These are phyloP conservation scores for Leptopilina drosophilae DNA, from an alignment of 2,888 invertebrate genomes.

Conservation along the genomic window DNA sequence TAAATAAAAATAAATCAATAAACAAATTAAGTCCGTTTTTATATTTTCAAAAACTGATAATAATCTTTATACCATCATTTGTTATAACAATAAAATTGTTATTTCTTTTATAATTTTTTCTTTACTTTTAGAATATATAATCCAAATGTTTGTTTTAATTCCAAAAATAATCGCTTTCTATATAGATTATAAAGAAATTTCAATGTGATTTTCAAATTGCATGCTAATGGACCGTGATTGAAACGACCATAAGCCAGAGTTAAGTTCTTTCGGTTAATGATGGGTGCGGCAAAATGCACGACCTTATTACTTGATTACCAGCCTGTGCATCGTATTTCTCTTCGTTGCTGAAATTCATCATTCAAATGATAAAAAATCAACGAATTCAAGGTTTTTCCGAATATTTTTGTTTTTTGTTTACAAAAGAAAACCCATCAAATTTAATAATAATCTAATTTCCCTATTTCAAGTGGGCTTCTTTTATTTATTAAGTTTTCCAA, in stretches of 20 bases:
- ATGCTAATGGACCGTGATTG: constrained; percentile 70
- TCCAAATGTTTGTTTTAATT: constrained; percentile 48
- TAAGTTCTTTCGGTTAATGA: constrained; percentile 54
- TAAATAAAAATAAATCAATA: no score
- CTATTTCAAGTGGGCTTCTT: no score
- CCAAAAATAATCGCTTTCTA: constrained; percentile 59
- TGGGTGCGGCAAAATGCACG: constrained; percentile 67
- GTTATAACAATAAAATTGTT: no score
- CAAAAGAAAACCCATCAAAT: no score
- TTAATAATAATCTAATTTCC: no score
- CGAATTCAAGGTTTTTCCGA: not conserved
- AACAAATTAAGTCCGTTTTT: no score
- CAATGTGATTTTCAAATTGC: constrained; percentile 71
- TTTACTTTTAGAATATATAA: not conserved
- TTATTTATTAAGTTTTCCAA: no score
- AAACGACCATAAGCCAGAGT: constrained; percentile 54
- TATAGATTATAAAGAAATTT: constrained; percentile 51
- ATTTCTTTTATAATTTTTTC: no score
- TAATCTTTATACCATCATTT: no score
- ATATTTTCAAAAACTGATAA: no score
- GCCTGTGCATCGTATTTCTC: constrained; percentile 7
- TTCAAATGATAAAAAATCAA: not conserved
- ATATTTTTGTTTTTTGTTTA: not conserved
- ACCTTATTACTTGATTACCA: constrained; percentile 60
- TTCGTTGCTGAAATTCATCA: not conserved